Conservation (phyloP, 1,140 invertebrate species). For the Paralvinella palmiformis region DNA sequence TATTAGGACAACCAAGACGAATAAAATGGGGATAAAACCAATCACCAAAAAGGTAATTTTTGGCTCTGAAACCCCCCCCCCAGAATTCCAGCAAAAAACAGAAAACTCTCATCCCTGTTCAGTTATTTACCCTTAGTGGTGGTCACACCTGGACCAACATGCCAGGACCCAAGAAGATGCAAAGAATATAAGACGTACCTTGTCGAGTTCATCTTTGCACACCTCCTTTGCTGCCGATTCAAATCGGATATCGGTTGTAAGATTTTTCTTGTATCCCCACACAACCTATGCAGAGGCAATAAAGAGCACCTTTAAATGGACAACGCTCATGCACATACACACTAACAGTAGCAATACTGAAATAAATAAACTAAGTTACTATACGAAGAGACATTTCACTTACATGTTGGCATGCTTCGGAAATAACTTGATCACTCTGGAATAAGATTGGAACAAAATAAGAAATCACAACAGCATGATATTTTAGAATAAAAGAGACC, state of each 20-base stretch:
- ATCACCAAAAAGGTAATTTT: too few species aligned
- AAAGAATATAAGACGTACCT: constrained; percentile 1
- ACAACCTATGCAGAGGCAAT: constrained; percentile 52
- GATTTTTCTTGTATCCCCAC: constrained; percentile 67
- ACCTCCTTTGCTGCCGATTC: constrained; percentile 61
- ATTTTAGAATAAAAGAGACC: neutral
- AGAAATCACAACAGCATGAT: neutral
- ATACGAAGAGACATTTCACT: constrained; percentile 23
- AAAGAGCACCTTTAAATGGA: neutral
- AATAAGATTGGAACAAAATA: neutral
- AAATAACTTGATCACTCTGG: constrained; percentile 22
- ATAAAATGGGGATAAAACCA: too few species aligned
- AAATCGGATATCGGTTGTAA: constrained; percentile 70
- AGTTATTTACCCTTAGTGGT: too few species aligned
- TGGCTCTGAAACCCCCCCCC: too few species aligned
- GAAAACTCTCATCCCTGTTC: too few species aligned
- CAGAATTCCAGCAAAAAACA: too few species aligned
- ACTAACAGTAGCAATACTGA: neutral
- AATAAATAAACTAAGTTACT: neutral
- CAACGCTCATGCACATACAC: constrained; percentile 3
- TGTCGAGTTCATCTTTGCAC: constrained; percentile 59
- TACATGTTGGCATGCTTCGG: constrained; percentile 37
- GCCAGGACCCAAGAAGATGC: too few species aligned
- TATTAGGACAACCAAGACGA: too few species aligned
- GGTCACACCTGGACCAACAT: too few species aligned